These are phyloP conservation scores for Chymomyza procnemis DNA, from an alignment of 2,888 invertebrate species.

Conservation along the genomic window DNA sequence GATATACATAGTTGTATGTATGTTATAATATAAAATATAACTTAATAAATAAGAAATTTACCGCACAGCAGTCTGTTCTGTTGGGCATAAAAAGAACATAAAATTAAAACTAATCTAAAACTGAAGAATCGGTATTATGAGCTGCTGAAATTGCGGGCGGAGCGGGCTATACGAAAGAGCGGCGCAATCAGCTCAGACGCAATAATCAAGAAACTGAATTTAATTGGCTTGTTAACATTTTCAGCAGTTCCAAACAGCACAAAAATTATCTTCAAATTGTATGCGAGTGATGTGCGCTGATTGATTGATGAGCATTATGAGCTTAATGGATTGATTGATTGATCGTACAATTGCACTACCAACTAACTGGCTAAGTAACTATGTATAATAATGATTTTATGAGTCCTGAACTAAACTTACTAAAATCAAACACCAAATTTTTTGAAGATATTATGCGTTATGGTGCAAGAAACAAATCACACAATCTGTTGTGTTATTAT, in stretches of 20 bases:
- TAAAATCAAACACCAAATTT: not conserved
- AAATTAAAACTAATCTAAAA: not conserved
- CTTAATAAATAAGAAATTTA: not conserved
- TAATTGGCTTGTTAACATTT: constrained; percentile 43
- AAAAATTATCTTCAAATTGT: not conserved
- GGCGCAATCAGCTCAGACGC: constrained; percentile 35
- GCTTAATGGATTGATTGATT: constrained; percentile 42
- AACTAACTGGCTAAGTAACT: not conserved
- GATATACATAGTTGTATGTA: not conserved
- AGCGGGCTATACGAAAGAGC: constrained; percentile 9
- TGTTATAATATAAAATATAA: constrained; percentile 1
- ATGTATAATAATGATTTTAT: not conserved
- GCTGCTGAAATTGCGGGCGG: constrained; percentile 4
- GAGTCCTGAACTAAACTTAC: not conserved
- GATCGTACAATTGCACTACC: constrained; percentile 8
- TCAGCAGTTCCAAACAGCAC: constrained; percentile 10
- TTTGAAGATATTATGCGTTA: not conserved
- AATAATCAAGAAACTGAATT: constrained; percentile 37
- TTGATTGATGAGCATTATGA: constrained; percentile 28
- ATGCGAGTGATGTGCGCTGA: constrained; percentile 49
- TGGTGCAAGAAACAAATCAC: not conserved
- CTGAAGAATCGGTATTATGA: not conserved
- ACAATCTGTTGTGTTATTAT: not conserved
- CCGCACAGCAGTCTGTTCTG: not conserved
- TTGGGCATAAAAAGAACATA: not conserved